Evolutionary conservation across 2,888 invertebrate genomes (phyloP), one percentile per base, ranked within the genome.

Genomic region (Hyposoter dolosus): DNA sequence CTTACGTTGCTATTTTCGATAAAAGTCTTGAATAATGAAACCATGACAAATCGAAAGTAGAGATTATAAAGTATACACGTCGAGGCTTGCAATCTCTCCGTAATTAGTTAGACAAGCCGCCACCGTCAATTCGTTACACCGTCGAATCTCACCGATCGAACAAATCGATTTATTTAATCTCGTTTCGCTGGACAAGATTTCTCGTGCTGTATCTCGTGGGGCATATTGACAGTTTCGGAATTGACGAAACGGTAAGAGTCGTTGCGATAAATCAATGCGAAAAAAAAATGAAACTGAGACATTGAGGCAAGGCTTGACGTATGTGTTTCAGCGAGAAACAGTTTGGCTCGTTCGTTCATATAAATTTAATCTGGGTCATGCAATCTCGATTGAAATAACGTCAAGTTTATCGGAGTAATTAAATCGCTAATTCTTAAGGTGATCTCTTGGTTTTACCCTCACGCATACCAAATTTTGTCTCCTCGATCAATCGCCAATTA

Each of bases 201-300:
- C 56, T 69, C 68, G 35, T 63, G 15, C 43, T 28, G 43, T 53
- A 43, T 35, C 32, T 43, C 40, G 79, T 32, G 9, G 40, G 77
- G 79, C 74, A 47, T 47, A 43, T 71, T 19, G 69, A 47, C 43
- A 45, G 66, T 45, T 68, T 23, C 19, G 35, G 9, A 23, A 74
- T 56, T 60, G 69, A 43, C 68, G 60, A 76, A 79, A 78, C 66
- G 28, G 12, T 28, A 15, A 28, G 82, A 32, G 63, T 56, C 35
- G 66, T 56, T 74, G 65, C 15, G 77, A 40, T 56, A 75, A 76
- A 84, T 81, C 75, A 63, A 81, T 12, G 69, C n/a, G 63, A 47
- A 85, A 85, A 85, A 85, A 69, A 82, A 81, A 82, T 84, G 32
- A 50, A 81, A 76, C 75, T 63, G 81, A 84, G 69, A 56, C 74